Base-by-base conservation (phyloP, 2,888 invertebrate genomes). In the Ornithoptera priamus region DNA sequence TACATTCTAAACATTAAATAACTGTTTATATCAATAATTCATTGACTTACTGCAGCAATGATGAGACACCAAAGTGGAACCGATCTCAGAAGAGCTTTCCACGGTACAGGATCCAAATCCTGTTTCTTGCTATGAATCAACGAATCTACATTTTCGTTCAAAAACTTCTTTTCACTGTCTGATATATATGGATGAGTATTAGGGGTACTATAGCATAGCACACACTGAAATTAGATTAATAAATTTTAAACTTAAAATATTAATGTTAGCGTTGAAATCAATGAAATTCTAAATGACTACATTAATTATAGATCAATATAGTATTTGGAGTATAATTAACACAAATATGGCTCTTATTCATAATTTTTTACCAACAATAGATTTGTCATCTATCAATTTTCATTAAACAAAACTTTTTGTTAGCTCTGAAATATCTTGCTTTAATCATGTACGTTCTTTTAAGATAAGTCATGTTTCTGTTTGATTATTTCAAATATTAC, bases 51-150 rank as follows among this genome's bases (percentile, higher is more conserved):
- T 78, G 94, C 96, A 72, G 96, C 96, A 65, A 94, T 93, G n/a
- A 96, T 94, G 39, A 96, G 82, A 0, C 95, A 95, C 94, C 96
- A 95, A 67, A 97, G 86, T 0, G 96, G 95, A 10, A 93, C 85
- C 17, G 95, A 96, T 1, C 93, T 94, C 0, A 95, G 80, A 66
- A 97, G 93, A 0, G 93, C 93, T 75, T 91, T 93, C 96, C 96
- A 96, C 0, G 96, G 96, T 0, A 95, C 95, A 0, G 94, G 93
- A 53, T 94, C 93, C 36, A 95, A 76, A 0, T 75, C 68, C 62
- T 85, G 81, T 36, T 94, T 83, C 61, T 86, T 79, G 58, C 85
- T 89, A 73, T 93, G 85, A 46, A 93, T 91, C 39, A 93, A 84
- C 0, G 90, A 81, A 3, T 86, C 88, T 1, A 95, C 94, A 73